phyloP scores from a whole-genome alignment of 2,113 vertebrate genomes.

The Agapornis roseicollis region DNA sequence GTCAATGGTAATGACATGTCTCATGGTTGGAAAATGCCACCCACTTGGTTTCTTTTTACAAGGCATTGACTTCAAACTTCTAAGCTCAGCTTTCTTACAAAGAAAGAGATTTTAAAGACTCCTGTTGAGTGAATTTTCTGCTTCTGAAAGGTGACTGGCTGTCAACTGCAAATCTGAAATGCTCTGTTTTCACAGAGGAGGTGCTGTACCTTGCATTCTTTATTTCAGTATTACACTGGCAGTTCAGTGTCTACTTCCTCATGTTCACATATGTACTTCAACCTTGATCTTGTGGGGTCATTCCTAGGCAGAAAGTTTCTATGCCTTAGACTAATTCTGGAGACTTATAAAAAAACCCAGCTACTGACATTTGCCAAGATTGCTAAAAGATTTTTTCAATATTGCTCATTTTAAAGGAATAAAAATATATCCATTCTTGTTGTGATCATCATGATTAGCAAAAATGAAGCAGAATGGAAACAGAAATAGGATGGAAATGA shows the following conservation, averaged over 20 bases:
- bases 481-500: conserved; percentile 33
- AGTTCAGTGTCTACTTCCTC: not conserved
- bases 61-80: conserved; percentile 70
- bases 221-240: not conserved
- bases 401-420: conserved; percentile 37
- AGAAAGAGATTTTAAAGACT: conserved; percentile 9
- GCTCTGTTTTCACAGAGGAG: not conserved
- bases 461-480: conserved; percentile 27
- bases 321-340: not conserved
- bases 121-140: not conserved
- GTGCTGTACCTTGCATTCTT: not conserved
- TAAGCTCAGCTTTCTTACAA: conserved; percentile 67
- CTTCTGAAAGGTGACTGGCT: conserved; percentile 24
- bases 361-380: not conserved
- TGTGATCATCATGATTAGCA: conserved; percentile 11
- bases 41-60: conserved; percentile 67
- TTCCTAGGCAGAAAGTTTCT: not conserved
- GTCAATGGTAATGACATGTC: conserved; percentile 76
- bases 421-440: not conserved
- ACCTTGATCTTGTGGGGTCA: not conserved
- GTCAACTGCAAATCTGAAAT: not conserved
- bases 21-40: conserved; percentile 70
- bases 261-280: not conserved
- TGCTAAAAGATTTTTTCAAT: not conserved
- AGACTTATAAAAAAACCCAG: not conserved